Percentiles rank a stretch among this genome's conserved stretches.
Conservation (phyloP, 1,140 invertebrate genomes). For the Drosophila murphyi region DNA sequence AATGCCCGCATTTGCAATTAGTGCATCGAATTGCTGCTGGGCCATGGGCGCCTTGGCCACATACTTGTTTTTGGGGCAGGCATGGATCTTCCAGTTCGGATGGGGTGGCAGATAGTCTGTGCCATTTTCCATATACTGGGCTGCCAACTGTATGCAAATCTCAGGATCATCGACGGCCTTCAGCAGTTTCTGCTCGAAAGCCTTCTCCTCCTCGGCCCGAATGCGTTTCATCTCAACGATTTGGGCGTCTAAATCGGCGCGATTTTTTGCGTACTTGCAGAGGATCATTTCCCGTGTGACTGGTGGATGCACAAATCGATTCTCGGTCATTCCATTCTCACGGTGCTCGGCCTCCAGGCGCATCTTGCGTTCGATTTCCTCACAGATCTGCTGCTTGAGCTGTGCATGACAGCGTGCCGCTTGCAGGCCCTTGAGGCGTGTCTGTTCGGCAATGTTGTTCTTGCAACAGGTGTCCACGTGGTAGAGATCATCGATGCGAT, state of each 20-base stretch:
- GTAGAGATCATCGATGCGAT: slow-evolving; percentile 67
- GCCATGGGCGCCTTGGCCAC: slow-evolving; percentile 35
- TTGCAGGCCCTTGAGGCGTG: slow-evolving; percentile 46
- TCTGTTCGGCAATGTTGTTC: slow-evolving; percentile 49
- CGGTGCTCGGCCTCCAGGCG: slow-evolving; percentile 53
- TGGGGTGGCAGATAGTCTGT: slow-evolving; percentile 67
- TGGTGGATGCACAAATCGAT: slow-evolving; percentile 68
- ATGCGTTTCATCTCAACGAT: slow-evolving; percentile 69
- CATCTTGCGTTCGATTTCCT: slow-evolving; percentile 63
- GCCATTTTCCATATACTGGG: slow-evolving; percentile 49
- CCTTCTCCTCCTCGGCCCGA: slow-evolving; percentile 56
- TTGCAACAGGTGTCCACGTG: slow-evolving; percentile 74
- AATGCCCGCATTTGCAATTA: slow-evolving; percentile 17
- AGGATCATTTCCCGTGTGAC: slow-evolving; percentile 52
- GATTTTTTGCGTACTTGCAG: slow-evolving; percentile 40
- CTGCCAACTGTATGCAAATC: slow-evolving; percentile 56
- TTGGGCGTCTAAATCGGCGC: slow-evolving; percentile 63
- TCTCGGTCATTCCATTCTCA: slow-evolving; percentile 72
- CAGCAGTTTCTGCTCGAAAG: slow-evolving; percentile 53
- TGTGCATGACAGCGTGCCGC: slow-evolving; percentile 57
- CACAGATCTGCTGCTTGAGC: slow-evolving; percentile 67
- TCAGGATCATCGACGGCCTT: slow-evolving; percentile 62
- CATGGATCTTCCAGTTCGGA: slow-evolving; percentile 72
- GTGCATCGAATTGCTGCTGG: slow-evolving; percentile 25
- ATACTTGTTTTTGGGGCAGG: slow-evolving; percentile 58